A percentile compares a stretch with the other conserved stretches of the same genome.
Evolutionary conservation across 2,113 vertebrate species (phyloP).

Genomic region (Psammodynastes pulverulentus): DNA sequence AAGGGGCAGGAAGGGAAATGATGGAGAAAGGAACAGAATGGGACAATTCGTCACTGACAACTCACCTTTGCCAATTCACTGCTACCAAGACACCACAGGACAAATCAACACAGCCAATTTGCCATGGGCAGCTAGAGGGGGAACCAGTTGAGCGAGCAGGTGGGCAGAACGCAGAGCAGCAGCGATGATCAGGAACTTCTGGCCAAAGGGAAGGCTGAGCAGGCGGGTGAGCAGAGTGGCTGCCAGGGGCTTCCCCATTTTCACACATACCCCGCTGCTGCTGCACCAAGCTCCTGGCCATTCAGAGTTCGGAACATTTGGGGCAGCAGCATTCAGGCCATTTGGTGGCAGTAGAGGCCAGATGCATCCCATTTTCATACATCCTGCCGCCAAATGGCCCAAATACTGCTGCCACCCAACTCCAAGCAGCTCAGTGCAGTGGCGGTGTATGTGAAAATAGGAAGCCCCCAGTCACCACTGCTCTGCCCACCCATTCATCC

Average conservation of each 20-base stretch:
- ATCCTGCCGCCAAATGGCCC: background rate
- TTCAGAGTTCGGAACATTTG: background rate
- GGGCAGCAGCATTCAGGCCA: background rate
- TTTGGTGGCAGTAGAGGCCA: background rate
- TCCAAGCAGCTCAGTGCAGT: background rate
- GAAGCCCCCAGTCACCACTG: background rate
- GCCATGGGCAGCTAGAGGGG: background rate
- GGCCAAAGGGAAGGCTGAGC: rapidly evolving
- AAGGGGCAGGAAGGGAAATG: background rate
- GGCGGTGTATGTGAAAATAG: background rate
- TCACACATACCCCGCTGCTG: background rate
- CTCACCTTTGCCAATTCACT: background rate
- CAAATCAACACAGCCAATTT: background rate
- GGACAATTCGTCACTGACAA: background rate
- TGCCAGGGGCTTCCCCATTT: background rate
- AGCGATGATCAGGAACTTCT: background rate
- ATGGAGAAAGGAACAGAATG: background rate
- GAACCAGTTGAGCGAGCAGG: background rate
- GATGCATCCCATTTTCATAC: background rate
- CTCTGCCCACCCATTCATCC: background rate
- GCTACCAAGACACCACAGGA: background rate
- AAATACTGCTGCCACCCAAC: background rate
- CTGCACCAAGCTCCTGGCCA: background rate
- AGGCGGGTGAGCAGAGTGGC: background rate
- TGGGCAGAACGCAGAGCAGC: background rate